Base-by-base conservation (phyloP, 2,888 invertebrate species). In the Drosophila kuntzei region DNA sequence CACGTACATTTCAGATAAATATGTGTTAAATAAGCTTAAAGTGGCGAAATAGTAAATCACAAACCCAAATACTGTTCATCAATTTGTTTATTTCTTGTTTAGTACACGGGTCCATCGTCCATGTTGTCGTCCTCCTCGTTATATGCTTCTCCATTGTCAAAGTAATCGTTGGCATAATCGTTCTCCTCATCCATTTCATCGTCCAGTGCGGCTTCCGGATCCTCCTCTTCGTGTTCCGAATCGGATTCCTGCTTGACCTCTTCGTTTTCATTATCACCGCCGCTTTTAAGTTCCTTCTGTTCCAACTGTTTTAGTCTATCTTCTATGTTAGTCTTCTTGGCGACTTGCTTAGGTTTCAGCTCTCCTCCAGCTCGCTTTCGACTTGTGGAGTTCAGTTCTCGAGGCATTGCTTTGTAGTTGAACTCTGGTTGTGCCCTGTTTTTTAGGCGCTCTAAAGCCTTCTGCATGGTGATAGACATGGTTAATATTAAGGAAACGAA, bases 121-220 rank as follows among this genome's bases (percentile, higher is more conserved):
- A 96, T 92, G 90, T 96, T 96, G 83, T 97, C 97, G 88, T 97
- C 97, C 80, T 97, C 97, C 68, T 97, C 97, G 90, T 97, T 97
- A 90, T 96, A 97, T 29, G 94, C 95, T 92, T 97, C 97, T 1
- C 97, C 97, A 91, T 97, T 97, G 90, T 97, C 97, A 91, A 97
- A 97, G 90, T 97, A 97, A 89, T 95, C 97, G 83, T 96, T 96
- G 0, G 95, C 96, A 90, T 97, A 97, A 91, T 97, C 97, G 20
- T 97, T 97, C 18, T 97, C 97, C 87, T 97, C 97, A 90, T 97
- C 97, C 94, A 97, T 95, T 92, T 97, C 97, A 89, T 96, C 95
- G 84, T 97, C 97, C 8, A 79, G 41, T 1, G 86, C 91, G 3
- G 80, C 90, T 41, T 81, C 83, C 0, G 84, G 76, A 80, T 83